phyloP scores from a whole-genome alignment of 2,888 invertebrate species.

The Platypus cylindrus region DNA sequence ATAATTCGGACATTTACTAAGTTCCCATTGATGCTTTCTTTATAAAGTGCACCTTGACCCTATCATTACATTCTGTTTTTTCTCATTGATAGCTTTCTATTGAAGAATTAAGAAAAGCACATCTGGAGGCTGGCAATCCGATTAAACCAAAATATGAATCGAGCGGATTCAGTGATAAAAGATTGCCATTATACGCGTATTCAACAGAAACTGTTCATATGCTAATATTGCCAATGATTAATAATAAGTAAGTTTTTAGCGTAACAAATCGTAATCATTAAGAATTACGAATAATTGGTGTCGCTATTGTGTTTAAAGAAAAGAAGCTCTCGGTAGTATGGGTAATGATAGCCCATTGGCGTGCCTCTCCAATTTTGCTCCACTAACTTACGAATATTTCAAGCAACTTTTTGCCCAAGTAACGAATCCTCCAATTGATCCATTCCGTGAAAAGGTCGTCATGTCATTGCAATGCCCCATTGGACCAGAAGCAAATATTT shows the following conservation, averaged over 20 bases:
- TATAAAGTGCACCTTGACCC: too few relatives aligned
- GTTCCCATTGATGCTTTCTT: too few relatives aligned
- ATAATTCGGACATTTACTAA: too few relatives aligned
- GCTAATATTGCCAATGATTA: slow-evolving; percentile 91
- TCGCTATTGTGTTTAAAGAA: slow-evolving; percentile 43
- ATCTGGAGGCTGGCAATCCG: slow-evolving; percentile 33
- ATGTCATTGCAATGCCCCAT: slow-evolving; percentile 97
- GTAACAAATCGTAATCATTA: neutral
- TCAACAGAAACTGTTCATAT: slow-evolving; percentile 91
- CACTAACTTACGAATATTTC: slow-evolving; percentile 92
- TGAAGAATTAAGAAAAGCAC: slow-evolving; percentile 61
- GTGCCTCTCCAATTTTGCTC: slow-evolving; percentile 90
- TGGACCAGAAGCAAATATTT: slow-evolving; percentile 90
- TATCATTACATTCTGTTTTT: slow-evolving; percentile 1
- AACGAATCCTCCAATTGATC: slow-evolving; percentile 99
- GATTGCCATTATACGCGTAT: slow-evolving; percentile 85
- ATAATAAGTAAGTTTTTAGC: slow-evolving; percentile 42
- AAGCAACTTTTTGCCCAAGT: slow-evolving; percentile 99
- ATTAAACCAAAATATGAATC: slow-evolving; percentile 35
- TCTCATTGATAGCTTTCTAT: slow-evolving; percentile 53
- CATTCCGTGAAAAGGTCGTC: slow-evolving; percentile 95
- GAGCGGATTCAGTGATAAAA: slow-evolving; percentile 59
- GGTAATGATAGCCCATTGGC: slow-evolving; percentile 98
- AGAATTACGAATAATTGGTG: slow-evolving; percentile 6
- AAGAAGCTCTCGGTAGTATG: slow-evolving; percentile 98